A percentile compares a stretch with the other conserved stretches of the same genome.
Conservation (phyloP, 2,888 invertebrate species). For the Agrotis puta region DNA sequence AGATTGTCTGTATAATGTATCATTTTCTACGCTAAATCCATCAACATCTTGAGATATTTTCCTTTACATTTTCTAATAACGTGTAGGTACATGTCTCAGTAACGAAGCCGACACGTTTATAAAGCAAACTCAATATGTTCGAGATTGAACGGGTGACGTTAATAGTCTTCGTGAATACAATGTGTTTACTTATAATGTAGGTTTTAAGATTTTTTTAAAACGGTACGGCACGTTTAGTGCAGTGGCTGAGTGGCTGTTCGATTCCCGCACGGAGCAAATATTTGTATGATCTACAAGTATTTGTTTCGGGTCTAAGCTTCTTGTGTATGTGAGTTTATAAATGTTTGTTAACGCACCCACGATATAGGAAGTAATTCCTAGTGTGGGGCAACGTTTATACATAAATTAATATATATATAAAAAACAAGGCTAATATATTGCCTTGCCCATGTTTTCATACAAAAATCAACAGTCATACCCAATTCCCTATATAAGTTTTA, state of each 20-base stretch:
- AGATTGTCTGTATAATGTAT: background rate
- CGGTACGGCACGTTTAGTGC: background rate
- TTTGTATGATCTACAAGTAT: no score
- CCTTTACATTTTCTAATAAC: constrained; percentile 4
- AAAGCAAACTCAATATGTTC: background rate
- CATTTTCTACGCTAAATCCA: background rate
- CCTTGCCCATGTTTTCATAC: no score
- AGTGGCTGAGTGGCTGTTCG: background rate
- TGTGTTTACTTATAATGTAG: background rate
- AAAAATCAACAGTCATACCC: no score
- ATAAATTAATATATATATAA: no score
- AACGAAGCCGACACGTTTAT: constrained; percentile 4
- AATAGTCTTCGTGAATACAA: background rate
- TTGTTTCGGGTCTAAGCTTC: no score
- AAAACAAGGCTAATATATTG: no score
- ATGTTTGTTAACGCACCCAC: no score
- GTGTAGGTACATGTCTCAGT: background rate
- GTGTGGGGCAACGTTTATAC: no score
- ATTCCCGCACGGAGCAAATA: no score
- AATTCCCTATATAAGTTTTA: no score
- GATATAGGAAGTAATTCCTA: no score
- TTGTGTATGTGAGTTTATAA: no score
- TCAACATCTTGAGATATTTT: background rate
- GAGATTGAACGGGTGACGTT: background rate
- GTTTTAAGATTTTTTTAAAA: background rate